A percentile compares a stretch with the other conserved stretches of the same genome.
Conservation (phyloP, 2,888 invertebrate species). For the Tetranychus truncatus region DNA sequence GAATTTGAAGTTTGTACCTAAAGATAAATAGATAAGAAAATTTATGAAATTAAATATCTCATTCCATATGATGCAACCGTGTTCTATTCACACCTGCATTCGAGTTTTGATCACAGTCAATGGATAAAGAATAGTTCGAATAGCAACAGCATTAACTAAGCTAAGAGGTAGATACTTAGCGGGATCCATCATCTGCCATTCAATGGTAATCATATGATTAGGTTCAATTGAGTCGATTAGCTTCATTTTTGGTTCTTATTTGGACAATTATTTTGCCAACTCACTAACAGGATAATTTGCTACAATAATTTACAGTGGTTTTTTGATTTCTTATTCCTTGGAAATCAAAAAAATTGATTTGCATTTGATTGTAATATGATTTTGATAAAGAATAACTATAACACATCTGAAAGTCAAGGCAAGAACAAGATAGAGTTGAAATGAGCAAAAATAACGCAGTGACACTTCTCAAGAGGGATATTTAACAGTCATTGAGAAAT, state of each 20-base stretch:
- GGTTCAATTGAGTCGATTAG: conserved; percentile 7
- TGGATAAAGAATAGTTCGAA: conserved; percentile 62
- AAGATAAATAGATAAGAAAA: neutral
- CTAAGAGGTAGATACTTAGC: conserved; percentile 79
- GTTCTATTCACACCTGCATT: conserved; percentile 42
- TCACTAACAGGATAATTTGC: no score
- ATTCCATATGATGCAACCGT: neutral
- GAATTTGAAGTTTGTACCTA: conserved; percentile 55
- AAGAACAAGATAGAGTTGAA: no score
- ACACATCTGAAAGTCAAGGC: no score
- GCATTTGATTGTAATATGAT: no score
- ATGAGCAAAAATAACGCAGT: no score
- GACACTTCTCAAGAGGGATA: no score
- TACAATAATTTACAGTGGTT: no score
- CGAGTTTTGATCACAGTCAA: conserved; percentile 83
- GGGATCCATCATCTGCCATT: conserved; percentile 94
- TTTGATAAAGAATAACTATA: no score
- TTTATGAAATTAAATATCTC: neutral
- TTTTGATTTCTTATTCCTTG: no score
- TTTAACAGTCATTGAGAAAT: no score
- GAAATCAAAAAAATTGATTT: no score
- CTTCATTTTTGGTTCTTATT: neutral
- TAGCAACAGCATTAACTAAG: conserved; percentile 64
- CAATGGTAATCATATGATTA: conserved; percentile 43
- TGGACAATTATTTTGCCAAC: no score